phyloP scores from a whole-genome alignment of 2,888 invertebrate genomes.

The Kuschelorhynchus macadamiae region DNA sequence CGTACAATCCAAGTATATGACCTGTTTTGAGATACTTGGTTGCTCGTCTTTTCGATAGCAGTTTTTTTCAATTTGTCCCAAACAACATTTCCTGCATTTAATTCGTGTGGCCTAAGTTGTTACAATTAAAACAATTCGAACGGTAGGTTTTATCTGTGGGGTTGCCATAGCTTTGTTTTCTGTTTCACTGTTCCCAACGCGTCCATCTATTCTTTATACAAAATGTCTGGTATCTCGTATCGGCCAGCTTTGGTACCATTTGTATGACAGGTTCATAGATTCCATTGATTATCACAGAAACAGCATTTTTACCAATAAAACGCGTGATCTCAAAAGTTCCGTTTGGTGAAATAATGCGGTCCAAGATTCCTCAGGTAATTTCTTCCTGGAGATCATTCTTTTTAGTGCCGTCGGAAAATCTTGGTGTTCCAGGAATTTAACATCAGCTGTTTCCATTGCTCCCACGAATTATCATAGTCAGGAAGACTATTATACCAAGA shows the following conservation, averaged over 20 bases:
- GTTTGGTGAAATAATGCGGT: conserved; percentile 45
- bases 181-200: background rate
- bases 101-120: conserved; percentile 7
- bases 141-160: no score
- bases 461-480: no score
- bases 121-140: conserved; percentile 28
- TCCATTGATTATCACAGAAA: conserved; percentile 48
- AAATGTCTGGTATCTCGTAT: conserved; percentile 2
- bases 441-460: no score
- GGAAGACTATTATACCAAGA: no score
- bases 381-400: background rate
- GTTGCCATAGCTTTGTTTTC: no score
- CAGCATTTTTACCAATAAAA: conserved; percentile 36
- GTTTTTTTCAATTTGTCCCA: no score
- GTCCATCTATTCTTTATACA: conserved; percentile 15
- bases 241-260: conserved; percentile 36
- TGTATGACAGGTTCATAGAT: conserved; percentile 51
- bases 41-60: no score
- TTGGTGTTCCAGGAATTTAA: no score
- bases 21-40: no score
- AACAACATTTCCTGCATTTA: no score
- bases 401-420: no score
- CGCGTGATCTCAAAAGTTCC: conserved; percentile 28
- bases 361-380: conserved; percentile 27
- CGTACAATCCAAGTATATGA: no score